These are phyloP conservation scores for Sula dactylatra DNA, from an alignment of 2,113 vertebrate species.

Conservation along the genomic window DNA sequence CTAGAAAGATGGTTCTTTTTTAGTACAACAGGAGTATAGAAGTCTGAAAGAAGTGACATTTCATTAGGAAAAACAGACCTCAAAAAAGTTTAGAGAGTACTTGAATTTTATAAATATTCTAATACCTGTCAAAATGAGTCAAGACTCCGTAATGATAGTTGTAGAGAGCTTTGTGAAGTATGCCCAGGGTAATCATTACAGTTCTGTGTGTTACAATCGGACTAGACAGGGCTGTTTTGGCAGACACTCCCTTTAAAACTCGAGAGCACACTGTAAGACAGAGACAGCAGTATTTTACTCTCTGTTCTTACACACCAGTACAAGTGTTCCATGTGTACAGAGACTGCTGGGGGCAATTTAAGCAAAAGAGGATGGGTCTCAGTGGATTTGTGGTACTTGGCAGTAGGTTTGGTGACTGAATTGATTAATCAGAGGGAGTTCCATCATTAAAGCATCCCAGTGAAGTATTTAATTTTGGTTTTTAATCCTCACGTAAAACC, in stretches of 20 bases:
- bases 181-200: conserved; percentile 21
- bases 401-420: not conserved
- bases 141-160: conserved; percentile 13
- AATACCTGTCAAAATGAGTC: conserved; percentile 59
- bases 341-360: not conserved
- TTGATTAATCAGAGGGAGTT: conserved; percentile 24
- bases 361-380: conserved; percentile 11
- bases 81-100: conserved; percentile 37
- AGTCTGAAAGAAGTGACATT: conserved; percentile 60
- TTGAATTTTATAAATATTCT: conserved; percentile 63
- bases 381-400: not conserved
- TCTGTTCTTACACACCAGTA: conserved; percentile 12
- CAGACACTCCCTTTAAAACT: conserved; percentile 18
- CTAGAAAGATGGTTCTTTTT: conserved; percentile 36
- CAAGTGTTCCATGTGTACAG: not conserved
- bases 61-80: conserved; percentile 48
- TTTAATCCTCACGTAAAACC: conserved; percentile 3
- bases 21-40: conserved; percentile 1
- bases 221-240: conserved; percentile 33
- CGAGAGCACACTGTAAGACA: not conserved
- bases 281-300: conserved; percentile 12
- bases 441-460: not conserved
- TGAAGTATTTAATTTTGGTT: not conserved
- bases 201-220: not conserved
- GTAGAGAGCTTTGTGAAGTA: not conserved